Conservation (phyloP, 2,797 vertebrate genomes). For the Novumbra hubbsi region DNA sequence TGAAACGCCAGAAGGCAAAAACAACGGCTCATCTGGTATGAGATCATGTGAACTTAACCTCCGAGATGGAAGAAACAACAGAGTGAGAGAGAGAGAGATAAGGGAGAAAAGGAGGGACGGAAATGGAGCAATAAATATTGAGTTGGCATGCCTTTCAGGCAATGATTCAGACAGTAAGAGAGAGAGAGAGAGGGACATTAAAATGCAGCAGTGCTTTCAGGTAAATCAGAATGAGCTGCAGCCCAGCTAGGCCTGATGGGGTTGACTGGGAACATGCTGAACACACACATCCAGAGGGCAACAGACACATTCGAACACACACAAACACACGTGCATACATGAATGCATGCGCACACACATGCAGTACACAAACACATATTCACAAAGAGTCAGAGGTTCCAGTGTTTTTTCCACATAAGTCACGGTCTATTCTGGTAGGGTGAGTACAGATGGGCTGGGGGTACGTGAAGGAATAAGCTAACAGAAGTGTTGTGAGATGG, state of each 20-base stretch:
- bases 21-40: conserved; percentile 64
- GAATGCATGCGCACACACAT: background rate
- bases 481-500: conserved; percentile 7
- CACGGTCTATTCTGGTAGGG: conserved; percentile 13
- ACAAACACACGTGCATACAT: background rate
- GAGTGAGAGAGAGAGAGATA: background rate
- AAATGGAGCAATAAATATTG: conserved; percentile 57
- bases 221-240: conserved; percentile 70
- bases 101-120: conserved; percentile 10
- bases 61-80: conserved; percentile 42
- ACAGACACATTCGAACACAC: background rate
- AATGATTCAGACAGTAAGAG: conserved; percentile 47
- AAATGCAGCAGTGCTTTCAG: conserved; percentile 71
- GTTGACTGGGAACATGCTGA: conserved; percentile 50
- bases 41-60: conserved; percentile 70
- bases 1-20: conserved; percentile 57
- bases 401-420: background rate
- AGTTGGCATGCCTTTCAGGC: conserved; percentile 57
- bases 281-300: conserved; percentile 40
- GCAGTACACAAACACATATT: background rate
- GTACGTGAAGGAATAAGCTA: conserved; percentile 4
- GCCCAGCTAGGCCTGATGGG: conserved; percentile 38
- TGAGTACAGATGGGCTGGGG: conserved; percentile 10
- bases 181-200: conserved; percentile 49
- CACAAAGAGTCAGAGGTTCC: background rate